Evolutionary conservation across 2,113 vertebrate species (phyloP).

Genomic region (Podilymbus podiceps): DNA sequence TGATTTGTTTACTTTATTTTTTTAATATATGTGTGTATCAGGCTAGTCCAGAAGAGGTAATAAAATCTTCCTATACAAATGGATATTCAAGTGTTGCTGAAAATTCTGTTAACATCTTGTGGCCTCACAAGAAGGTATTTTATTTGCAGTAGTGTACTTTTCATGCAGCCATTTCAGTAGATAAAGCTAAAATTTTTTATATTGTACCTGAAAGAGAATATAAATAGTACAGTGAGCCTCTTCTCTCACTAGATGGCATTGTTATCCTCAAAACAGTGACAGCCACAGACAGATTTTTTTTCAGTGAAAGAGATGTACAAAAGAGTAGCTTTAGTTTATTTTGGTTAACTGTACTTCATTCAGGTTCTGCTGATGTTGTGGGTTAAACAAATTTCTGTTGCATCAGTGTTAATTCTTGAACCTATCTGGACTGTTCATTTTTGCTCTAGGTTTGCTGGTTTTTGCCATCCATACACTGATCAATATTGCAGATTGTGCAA

Average conservation of each 20-base stretch:
- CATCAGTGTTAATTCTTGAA: not conserved
- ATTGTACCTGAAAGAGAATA: not conserved
- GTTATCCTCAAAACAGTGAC: not conserved
- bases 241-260: conserved; percentile 11
- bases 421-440: not conserved
- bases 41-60: not conserved
- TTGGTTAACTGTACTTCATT: not conserved
- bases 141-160: not conserved
- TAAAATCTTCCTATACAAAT: not conserved
- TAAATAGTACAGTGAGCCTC: not conserved
- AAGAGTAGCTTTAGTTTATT: not conserved
- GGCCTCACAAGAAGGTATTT: not conserved
- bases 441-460: not conserved
- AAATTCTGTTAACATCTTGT: not conserved
- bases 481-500: not conserved
- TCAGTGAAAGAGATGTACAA: rapidly evolving
- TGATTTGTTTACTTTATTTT: not conserved
- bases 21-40: not conserved
- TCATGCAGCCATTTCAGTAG: not conserved
- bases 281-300: not conserved
- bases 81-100: not conserved
- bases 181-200: not conserved
- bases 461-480: not conserved
- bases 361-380: not conserved
- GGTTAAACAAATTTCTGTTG: not conserved